A percentile compares a stretch with the other conserved stretches of the same genome.
Evolutionary conservation across 30 jellyfish, hydroid and myxozoan genomes (phyloP).

Genomic region (Chrysaora quinquecirrha): DNA sequence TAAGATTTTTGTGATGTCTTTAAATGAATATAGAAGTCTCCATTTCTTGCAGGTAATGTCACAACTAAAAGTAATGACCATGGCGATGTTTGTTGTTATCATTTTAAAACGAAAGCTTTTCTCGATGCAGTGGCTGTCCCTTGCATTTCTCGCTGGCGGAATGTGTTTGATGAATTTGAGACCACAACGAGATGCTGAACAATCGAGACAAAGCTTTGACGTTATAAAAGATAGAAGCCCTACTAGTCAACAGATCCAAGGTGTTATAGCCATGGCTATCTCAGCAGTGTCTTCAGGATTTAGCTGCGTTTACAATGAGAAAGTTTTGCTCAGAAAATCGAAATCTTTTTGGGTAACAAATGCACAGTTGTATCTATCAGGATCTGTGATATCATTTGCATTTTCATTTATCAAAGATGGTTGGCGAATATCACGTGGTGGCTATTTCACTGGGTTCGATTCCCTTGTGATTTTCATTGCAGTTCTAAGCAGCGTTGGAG

Average conservation of each 20-base stretch:
- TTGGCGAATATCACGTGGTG: not conserved
- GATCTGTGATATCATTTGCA: not conserved
- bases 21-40: no score
- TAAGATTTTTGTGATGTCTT: no score
- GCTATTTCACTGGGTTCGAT: not conserved
- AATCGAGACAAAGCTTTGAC: no score
- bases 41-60: not conserved
- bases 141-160: not conserved
- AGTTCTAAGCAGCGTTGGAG: not conserved
- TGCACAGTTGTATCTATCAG: not conserved
- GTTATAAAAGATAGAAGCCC: no score
- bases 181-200: no score
- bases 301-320: not conserved
- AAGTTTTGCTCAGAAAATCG: not conserved
- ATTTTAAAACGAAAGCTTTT: not conserved
- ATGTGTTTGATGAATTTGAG: not conserved
- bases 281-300: not conserved
- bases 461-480: not conserved
- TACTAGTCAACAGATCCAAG: no score
- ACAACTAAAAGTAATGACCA: not conserved
- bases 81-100: not conserved
- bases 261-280: not conserved
- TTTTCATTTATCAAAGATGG: not conserved
- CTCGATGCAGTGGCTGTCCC: not conserved
- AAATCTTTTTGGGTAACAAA: not conserved